phyloP scores from a whole-genome alignment of 2,113 vertebrate species.

The Pollimyrus isidori region DNA sequence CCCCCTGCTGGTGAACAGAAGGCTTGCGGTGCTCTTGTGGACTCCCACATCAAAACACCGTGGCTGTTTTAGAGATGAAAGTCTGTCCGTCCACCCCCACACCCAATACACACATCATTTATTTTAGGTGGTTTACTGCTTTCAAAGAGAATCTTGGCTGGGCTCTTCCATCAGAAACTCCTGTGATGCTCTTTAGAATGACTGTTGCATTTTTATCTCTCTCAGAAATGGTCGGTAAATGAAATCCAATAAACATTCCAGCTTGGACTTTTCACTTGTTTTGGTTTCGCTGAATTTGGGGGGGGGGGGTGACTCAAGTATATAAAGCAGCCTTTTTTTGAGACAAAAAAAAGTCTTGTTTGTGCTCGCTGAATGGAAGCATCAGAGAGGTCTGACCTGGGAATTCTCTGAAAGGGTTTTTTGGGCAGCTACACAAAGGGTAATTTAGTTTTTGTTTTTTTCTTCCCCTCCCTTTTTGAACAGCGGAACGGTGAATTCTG shows the following conservation, averaged over 20 bases:
- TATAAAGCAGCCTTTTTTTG: not conserved
- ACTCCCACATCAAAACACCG: not conserved
- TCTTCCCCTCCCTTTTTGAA: not conserved
- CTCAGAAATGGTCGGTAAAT: not conserved
- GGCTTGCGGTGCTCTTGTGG: too few relatives aligned
- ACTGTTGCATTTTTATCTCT: conserved; percentile 2
- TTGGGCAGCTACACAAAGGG: not conserved
- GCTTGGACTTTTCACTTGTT: not conserved
- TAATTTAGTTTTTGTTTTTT: not conserved
- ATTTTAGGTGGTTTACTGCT: conserved; percentile 12
- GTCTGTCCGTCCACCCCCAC: not conserved
- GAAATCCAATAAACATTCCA: not conserved
- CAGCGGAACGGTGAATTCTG: not conserved
- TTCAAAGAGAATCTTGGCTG: conserved; percentile 16
- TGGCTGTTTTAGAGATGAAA: not conserved
- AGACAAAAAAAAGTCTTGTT: not conserved
- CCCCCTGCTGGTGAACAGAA: not conserved
- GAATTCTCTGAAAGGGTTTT: not conserved
- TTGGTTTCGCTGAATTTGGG: not conserved
- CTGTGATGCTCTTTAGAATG: not conserved
- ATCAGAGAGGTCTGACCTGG: not conserved
- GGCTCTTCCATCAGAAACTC: not conserved
- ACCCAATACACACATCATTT: not conserved
- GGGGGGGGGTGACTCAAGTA: not conserved
- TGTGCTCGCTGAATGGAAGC: not conserved